phyloP scores from a whole-genome alignment of 2,888 invertebrate genomes.

The Ennomos quercinarius region DNA sequence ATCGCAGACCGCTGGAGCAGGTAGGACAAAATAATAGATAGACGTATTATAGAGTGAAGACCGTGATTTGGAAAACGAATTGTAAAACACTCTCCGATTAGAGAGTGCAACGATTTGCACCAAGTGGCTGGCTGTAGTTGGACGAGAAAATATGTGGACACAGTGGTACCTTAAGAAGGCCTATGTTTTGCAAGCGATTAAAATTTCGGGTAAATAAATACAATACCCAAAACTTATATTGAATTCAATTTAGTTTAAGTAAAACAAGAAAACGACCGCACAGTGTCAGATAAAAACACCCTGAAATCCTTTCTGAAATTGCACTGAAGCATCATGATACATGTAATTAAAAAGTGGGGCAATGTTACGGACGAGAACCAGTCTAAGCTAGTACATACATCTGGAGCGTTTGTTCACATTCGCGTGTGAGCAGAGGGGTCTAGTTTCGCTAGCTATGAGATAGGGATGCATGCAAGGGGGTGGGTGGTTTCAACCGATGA shows the following conservation, averaged over 20 bases:
- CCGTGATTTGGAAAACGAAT: no score
- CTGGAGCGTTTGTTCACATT: neutral
- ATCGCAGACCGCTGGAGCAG: no score
- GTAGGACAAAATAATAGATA: no score
- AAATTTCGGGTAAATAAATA: no score
- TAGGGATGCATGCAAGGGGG: conserved; percentile 34
- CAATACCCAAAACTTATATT: neutral
- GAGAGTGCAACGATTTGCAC: no score
- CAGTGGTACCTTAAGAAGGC: no score
- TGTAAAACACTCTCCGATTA: no score
- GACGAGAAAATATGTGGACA: no score
- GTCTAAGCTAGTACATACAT: conserved; percentile 41
- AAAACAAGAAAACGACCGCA: conserved; percentile 11
- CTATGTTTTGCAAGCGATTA: no score
- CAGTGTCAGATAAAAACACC: conserved; percentile 40
- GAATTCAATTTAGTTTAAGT: conserved; percentile 7
- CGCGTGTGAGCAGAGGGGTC: conserved; percentile 26
- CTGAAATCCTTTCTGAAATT: conserved; percentile 73
- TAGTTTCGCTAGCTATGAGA: conserved; percentile 31
- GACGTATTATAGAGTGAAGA: no score
- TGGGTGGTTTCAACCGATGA: conserved; percentile 51
- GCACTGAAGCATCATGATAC: conserved; percentile 70
- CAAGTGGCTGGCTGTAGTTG: no score
- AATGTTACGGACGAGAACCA: conserved; percentile 54
- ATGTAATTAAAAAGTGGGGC: conserved; percentile 80